These are phyloP conservation scores for Drosophila ochracea DNA, from an alignment of 2,888 invertebrate species.

Conservation along the genomic window DNA sequence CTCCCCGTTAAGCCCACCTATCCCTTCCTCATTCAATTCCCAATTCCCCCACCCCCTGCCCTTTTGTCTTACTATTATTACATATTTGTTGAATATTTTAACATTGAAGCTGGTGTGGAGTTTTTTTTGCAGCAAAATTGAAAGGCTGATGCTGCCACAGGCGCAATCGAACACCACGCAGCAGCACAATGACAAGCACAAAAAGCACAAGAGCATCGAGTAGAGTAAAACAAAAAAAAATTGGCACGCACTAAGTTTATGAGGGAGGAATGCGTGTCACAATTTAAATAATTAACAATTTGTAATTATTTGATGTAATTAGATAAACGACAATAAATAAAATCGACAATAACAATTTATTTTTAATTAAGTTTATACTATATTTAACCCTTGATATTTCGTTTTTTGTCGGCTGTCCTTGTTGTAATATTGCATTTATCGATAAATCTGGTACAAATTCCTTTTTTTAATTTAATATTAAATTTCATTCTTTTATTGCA, in stretches of 20 bases:
- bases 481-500: not conserved
- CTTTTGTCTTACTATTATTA: constrained; percentile 61
- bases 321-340: not conserved
- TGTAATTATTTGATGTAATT: not conserved
- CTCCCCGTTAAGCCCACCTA: constrained; percentile 27
- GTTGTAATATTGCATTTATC: not conserved
- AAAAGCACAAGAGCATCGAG: constrained; percentile 27
- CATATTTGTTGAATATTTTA: constrained; percentile 73
- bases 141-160: constrained; percentile 35
- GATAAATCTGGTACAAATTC: not conserved
- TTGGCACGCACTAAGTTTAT: not conserved
- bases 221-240: not conserved
- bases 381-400: not conserved
- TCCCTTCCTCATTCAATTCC: not conserved
- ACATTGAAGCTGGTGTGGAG: constrained; percentile 45
- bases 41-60: constrained; percentile 13
- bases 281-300: not conserved
- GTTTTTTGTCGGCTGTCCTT: not conserved
- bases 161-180: constrained; percentile 37
- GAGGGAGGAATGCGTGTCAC: not conserved
- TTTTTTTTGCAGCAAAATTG: constrained; percentile 37
- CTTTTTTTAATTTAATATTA: not conserved
- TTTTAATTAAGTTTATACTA: not conserved
- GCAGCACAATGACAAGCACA: constrained; percentile 32
- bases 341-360: not conserved